Conservation (phyloP, 2,113 vertebrate genomes). For the Eclectus roratus region DNA sequence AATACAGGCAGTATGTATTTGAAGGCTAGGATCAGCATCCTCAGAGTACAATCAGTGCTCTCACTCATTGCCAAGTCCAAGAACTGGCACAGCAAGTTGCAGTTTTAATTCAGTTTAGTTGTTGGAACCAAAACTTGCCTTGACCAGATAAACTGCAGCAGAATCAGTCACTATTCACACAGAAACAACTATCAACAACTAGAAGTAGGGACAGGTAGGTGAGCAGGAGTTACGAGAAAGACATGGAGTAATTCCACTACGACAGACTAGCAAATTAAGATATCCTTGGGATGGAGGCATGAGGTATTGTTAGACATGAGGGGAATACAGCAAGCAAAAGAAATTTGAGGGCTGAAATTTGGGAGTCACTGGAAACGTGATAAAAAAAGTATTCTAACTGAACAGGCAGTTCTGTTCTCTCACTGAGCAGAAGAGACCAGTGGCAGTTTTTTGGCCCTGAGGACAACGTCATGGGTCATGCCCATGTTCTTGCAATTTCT, state of each 20-base stretch:
- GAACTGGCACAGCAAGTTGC: not conserved
- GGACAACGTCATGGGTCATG: not conserved
- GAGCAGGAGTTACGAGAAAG: not conserved
- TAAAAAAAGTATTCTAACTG: not conserved
- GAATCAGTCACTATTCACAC: not conserved
- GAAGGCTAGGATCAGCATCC: not conserved
- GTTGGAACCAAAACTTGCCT: not conserved
- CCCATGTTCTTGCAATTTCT: not conserved
- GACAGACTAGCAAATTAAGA: not conserved
- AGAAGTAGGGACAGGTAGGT: not conserved
- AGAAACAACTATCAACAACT: not conserved
- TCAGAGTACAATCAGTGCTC: not conserved
- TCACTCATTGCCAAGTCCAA: not conserved
- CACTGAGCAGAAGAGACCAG: not conserved
- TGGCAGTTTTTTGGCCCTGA: not conserved
- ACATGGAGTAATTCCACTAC: not conserved
- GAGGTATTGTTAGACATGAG: not conserved
- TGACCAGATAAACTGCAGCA: not conserved
- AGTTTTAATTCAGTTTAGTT: not conserved
- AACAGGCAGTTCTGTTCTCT: not conserved
- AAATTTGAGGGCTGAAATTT: not conserved
- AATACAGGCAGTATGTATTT: rapidly evolving
- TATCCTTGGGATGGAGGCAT: not conserved
- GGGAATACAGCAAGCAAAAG: not conserved
- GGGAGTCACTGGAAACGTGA: not conserved